Conservation (phyloP, 2,797 vertebrate genomes). For the Phoebastria nigripes region DNA sequence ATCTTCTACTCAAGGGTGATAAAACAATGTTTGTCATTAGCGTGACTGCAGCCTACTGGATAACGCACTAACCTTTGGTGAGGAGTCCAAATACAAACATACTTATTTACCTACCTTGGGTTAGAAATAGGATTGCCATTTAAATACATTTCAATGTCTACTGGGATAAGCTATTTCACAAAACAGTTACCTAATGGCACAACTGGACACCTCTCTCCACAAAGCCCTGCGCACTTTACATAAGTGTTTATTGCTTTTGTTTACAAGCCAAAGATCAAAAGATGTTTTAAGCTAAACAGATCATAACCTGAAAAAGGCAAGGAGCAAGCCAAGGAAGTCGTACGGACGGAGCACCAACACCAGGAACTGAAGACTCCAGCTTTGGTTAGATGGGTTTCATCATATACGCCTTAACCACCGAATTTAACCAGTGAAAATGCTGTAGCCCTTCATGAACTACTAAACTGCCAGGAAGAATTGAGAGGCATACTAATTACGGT, state of each 20-base stretch:
- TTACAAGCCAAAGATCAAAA: background rate
- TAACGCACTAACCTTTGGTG: background rate
- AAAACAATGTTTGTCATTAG: background rate
- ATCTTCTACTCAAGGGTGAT: background rate
- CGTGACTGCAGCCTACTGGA: background rate
- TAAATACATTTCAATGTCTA: background rate
- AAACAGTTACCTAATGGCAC: background rate
- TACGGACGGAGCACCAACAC: fast-evolving
- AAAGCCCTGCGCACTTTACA: background rate
- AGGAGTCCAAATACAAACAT: background rate
- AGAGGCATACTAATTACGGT: background rate
- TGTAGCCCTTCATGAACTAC: background rate
- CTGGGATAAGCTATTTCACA: background rate
- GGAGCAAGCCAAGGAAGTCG: background rate
- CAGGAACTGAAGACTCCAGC: background rate
- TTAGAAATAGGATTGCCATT: background rate
- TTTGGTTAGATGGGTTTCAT: background rate
- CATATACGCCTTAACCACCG: background rate
- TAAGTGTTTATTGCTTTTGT: background rate
- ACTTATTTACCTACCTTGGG: background rate
- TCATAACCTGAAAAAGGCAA: background rate
- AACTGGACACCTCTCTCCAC: background rate
- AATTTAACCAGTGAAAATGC: background rate
- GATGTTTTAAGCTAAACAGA: background rate
- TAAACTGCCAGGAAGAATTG: background rate